Base-by-base conservation (phyloP, 2,888 invertebrate species). In the Drosophila gaucha region DNA sequence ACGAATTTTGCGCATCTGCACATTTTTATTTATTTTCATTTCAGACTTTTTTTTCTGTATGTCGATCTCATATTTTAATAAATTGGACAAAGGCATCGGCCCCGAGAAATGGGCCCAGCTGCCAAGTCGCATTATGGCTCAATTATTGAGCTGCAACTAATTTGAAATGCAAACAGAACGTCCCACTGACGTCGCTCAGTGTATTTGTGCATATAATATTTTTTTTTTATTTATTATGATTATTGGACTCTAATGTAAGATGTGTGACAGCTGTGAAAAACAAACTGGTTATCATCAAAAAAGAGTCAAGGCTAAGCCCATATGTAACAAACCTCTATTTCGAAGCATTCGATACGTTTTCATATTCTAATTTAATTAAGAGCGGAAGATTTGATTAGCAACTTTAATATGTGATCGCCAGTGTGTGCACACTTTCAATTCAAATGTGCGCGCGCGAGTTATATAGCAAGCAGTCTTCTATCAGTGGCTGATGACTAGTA, bases 91-190 rank as follows among this genome's bases (percentile, higher is more conserved):
- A 74, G 60, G 54, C 57, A 72, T 70, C 59, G 46, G 51, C 26
- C 50, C 47, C 38, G 33, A 58, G 33, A 52, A 41, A 49, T 30
- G 24, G 31, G 36, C 44, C 36, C 50, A 65, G 54, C 63, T 70
- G 79, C 69, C 78, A 68, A 59, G 41, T 58, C 39, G 22, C 58
- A 86, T 86, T 80, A 86, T 79, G 74, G 67, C 80, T 85, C 86
- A 85, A 84, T 85, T 85, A 83, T 83, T 72, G 67, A 80, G 78
- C 57, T 72, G 67, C 71, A 86, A 83, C 88, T 88, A 85, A 86
- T 88, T 67, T 47, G 35, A 65, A 64, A 43, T 52, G 63, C 30
- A 84, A 62, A 83, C 69, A 76, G 33, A 46, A 3, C 6, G 35
- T 3, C 35, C 26, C 28, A 33, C 49, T 58, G 44, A 51, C 20